Conservation (phyloP, 2,888 invertebrate genomes). For the Pterostichus madidus region DNA sequence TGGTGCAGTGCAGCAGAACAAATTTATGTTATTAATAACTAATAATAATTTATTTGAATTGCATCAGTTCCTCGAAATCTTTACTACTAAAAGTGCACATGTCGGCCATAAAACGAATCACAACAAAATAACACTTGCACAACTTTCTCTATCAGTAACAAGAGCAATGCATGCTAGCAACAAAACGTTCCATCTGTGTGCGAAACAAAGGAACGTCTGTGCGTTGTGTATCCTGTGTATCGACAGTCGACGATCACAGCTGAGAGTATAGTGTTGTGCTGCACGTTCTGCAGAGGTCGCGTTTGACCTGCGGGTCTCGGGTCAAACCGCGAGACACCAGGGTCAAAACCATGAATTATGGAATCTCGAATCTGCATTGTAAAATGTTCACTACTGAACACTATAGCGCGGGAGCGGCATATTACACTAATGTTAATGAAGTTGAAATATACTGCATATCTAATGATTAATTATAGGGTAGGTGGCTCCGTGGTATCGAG, state of each 20-base stretch:
- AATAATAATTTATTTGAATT: slow-evolving; percentile 25
- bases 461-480: too few relatives aligned
- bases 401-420: slow-evolving; percentile 21
- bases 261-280: not conserved
- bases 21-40: slow-evolving; percentile 24
- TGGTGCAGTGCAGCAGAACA: not conserved
- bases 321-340: slow-evolving; percentile 64
- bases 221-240: not conserved
- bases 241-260: slow-evolving; percentile 8
- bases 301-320: slow-evolving; percentile 55
- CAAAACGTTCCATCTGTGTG: slow-evolving; percentile 15
- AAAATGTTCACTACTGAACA: slow-evolving; percentile 4
- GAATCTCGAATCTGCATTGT: slow-evolving; percentile 65
- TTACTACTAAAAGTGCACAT: slow-evolving; percentile 6
- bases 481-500: too few relatives aligned
- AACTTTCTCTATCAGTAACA: slow-evolving; percentile 37
- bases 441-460: too few relatives aligned
- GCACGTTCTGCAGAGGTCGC: slow-evolving; percentile 45
- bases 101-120: slow-evolving; percentile 8
- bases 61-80: slow-evolving; percentile 25
- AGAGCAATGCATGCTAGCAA: not conserved
- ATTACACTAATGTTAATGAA: not conserved
- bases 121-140: slow-evolving; percentile 11
- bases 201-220: slow-evolving; percentile 26
- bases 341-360: slow-evolving; percentile 65